Percentiles rank a stretch among this genome's conserved stretches.
Conservation (phyloP, 2,797 vertebrate genomes). For the Loriculus beryllinus region DNA sequence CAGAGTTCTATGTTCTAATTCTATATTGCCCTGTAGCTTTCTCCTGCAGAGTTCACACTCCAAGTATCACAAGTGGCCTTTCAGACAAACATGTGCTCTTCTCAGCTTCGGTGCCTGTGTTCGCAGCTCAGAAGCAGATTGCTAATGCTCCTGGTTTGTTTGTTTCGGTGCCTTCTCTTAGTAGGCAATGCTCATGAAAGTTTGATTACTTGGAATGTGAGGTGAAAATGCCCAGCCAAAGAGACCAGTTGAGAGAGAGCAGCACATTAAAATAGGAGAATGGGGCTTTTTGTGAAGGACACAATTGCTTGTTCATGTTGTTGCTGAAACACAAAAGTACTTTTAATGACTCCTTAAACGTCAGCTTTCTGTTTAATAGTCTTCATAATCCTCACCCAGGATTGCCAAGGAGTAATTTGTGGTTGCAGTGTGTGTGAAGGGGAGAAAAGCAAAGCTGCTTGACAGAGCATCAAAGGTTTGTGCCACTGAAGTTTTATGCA, state of each 20-base stretch:
- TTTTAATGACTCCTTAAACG: slow-evolving; percentile 26
- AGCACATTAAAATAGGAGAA: background rate
- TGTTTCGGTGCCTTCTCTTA: background rate
- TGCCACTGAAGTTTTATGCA: slow-evolving; percentile 31
- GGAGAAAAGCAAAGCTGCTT: background rate
- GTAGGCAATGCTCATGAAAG: background rate
- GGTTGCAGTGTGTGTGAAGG: background rate
- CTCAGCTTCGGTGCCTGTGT: background rate
- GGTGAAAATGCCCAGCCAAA: background rate
- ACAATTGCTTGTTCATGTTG: background rate
- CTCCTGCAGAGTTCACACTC: background rate
- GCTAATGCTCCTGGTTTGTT: background rate
- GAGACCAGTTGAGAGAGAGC: background rate
- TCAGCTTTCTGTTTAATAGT: slow-evolving; percentile 7
- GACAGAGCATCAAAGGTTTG: slow-evolving; percentile 25
- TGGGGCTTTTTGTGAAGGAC: background rate
- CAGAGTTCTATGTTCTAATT: background rate
- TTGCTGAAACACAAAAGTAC: slow-evolving; percentile 19
- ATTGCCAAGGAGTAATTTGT: slow-evolving; percentile 20
- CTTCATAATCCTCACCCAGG: slow-evolving; percentile 13
- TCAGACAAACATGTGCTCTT: background rate
- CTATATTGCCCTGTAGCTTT: background rate
- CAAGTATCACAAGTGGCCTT: background rate
- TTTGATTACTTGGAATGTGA: background rate
- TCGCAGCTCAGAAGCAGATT: slow-evolving; percentile 1